phyloP scores from a whole-genome alignment of 2,113 vertebrate genomes.

The Clupea harengus region DNA sequence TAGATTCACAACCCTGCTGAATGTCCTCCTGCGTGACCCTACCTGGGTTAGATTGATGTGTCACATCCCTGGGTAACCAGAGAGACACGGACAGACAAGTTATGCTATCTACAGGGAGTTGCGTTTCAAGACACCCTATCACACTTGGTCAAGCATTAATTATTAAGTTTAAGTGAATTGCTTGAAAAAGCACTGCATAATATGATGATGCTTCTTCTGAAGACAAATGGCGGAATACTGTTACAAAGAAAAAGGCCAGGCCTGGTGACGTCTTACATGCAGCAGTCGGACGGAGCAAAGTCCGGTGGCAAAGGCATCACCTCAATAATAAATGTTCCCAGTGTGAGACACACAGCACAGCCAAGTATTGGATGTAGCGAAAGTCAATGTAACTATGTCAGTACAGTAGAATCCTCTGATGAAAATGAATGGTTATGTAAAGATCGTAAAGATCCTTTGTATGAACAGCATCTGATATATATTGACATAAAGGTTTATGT shows the following conservation, averaged over 20 bases:
- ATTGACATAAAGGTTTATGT: not conserved
- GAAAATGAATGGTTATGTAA: too few relatives aligned
- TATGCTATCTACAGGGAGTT: constrained; percentile 56
- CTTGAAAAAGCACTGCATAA: constrained; percentile 44
- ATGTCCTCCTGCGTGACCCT: not conserved
- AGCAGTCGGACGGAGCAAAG: constrained; percentile 1
- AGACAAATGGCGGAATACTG: constrained; percentile 50
- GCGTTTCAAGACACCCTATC: constrained; percentile 62
- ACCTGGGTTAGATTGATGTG: not conserved
- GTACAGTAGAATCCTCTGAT: too few relatives aligned
- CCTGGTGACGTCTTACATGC: constrained; percentile 30
- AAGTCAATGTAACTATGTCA: not conserved
- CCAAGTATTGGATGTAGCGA: too few relatives aligned
- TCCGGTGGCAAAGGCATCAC: not conserved
- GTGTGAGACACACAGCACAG: not conserved
- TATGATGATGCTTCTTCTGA: constrained; percentile 44
- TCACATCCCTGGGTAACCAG: not conserved
- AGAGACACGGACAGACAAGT: constrained; percentile 12
- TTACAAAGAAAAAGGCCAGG: constrained; percentile 46
- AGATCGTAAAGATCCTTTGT: not conserved
- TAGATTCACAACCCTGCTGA: not conserved
- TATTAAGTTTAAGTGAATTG: constrained; percentile 63
- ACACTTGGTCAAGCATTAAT: constrained; percentile 60
- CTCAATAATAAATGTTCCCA: not conserved
- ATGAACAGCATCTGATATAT: not conserved